Percentiles rank a stretch among this genome's conserved stretches.
Conservation (phyloP, 2,113 vertebrate species). For the Nymphicus hollandicus region DNA sequence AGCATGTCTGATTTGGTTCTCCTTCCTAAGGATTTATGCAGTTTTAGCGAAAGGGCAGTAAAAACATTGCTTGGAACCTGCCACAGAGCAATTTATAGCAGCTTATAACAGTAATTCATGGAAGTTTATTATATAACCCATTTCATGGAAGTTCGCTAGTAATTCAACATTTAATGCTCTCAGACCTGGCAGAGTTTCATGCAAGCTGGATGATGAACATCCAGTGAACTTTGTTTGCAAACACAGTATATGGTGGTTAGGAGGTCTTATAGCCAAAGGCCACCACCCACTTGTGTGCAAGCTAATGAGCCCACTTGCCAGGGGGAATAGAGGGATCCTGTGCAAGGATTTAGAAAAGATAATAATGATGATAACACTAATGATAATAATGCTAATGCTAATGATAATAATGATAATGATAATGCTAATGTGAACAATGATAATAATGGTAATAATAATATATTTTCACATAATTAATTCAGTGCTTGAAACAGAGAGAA, state of each 20-base stretch:
- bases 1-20: neutral
- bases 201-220: constrained; percentile 5
- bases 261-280: neutral
- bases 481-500: neutral
- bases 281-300: neutral
- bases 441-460: neutral
- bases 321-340: neutral
- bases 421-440: neutral
- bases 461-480: neutral
- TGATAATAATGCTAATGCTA: neutral
- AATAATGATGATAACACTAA: too few relatives aligned
- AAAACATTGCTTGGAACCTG: neutral
- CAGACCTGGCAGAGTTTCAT: constrained; percentile 14
- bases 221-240: neutral
- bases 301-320: neutral
- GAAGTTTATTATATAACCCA: neutral
- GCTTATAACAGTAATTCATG: constrained; percentile 7
- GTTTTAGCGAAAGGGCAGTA: neutral
- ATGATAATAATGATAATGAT: neutral
- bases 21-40: neutral
- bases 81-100: neutral
- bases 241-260: neutral
- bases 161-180: constrained; percentile 15
- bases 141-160: constrained; percentile 38
- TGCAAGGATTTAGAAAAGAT: neutral